A percentile compares a stretch with the other conserved stretches of the same genome.
phyloP scores from a whole-genome alignment of 2,888 invertebrate genomes.

The Nowickia ferox region DNA sequence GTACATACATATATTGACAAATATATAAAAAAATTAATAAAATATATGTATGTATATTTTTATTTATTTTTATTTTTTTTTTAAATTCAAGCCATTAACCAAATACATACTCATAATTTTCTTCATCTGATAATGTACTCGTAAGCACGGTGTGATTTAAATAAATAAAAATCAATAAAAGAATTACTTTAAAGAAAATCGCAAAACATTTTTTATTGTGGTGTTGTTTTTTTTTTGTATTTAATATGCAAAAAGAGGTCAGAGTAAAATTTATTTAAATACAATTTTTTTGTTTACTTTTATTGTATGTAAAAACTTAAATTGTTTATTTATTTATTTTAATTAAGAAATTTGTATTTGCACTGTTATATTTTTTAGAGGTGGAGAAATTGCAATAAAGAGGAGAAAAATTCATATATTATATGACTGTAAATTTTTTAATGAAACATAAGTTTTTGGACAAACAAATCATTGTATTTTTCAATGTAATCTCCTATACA shows the following conservation, averaged over 20 bases:
- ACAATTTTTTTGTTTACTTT: constrained; percentile 14
- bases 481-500: too few relatives aligned
- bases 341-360: not conserved
- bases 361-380: not conserved
- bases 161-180: constrained; percentile 37
- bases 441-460: too few relatives aligned
- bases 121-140: constrained; percentile 34
- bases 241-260: constrained; percentile 32
- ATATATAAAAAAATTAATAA: too few relatives aligned
- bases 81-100: constrained; percentile 1
- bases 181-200: constrained; percentile 15
- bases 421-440: too few relatives aligned
- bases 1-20: not conserved
- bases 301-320: constrained; percentile 7
- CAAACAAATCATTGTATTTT: too few relatives aligned
- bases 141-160: constrained; percentile 6
- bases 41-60: not conserved
- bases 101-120: constrained; percentile 33
- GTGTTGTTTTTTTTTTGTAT: not conserved
- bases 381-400: not conserved
- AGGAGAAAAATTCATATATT: too few relatives aligned
- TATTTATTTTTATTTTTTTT: not conserved
- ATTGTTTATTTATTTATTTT: not conserved
- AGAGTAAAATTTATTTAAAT: constrained; percentile 37
- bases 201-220: not conserved